Percentiles rank a stretch among this genome's conserved stretches.
These are phyloP conservation scores for Yasuhikotakia modesta DNA, from an alignment of 2,797 vertebrate genomes.

Conservation along the genomic window DNA sequence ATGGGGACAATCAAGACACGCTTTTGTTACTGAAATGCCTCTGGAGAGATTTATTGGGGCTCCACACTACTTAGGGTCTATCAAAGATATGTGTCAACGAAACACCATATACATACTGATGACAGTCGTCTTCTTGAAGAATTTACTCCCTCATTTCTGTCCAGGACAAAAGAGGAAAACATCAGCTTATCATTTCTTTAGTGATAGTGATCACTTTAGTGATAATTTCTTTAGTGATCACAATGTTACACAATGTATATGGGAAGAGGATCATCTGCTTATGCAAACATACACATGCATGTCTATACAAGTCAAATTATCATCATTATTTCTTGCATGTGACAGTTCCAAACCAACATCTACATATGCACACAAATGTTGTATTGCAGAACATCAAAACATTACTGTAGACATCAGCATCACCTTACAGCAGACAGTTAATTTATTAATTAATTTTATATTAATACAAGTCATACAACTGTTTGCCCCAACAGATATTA, in stretches of 20 bases:
- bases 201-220: accelerated
- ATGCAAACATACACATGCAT: not conserved
- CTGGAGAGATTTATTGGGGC: accelerated
- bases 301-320: not conserved
- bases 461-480: too few relatives aligned
- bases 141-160: slow-evolving; percentile 48
- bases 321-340: not conserved
- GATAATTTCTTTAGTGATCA: not conserved
- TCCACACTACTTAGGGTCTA: accelerated
- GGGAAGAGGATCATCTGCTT: not conserved
- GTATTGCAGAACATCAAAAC: not conserved
- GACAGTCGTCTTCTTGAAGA: slow-evolving; percentile 46
- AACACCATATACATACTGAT: slow-evolving; percentile 42
- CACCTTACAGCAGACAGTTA: too few relatives aligned
- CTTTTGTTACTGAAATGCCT: too few relatives aligned
- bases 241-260: not conserved
- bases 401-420: not conserved
- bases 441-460: too few relatives aligned
- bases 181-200: not conserved
- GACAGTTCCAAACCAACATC: too few relatives aligned
- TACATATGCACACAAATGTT: not conserved
- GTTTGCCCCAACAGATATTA: too few relatives aligned
- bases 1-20: slow-evolving; percentile 25
- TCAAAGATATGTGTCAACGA: slow-evolving; percentile 39
- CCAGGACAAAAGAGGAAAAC: slow-evolving; percentile 55